Percentiles rank a stretch among this genome's conserved stretches.
phyloP scores from a whole-genome alignment of 1,140 invertebrate species.

The Diachasma alloeum region DNA sequence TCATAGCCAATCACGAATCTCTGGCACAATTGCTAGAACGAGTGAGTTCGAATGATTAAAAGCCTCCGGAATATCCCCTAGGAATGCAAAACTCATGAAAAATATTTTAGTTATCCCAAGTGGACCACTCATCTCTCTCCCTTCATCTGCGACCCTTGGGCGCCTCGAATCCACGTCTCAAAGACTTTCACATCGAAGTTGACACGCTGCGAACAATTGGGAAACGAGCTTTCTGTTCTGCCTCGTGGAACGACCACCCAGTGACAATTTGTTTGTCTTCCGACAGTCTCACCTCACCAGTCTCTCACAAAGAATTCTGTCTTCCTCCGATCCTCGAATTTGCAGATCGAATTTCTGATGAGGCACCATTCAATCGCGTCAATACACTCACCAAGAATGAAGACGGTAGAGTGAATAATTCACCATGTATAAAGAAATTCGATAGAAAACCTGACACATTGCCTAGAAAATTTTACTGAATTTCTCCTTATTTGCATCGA shows the following conservation, averaged over 20 bases:
- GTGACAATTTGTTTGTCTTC: constrained; percentile 77
- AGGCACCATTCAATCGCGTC: constrained; percentile 60
- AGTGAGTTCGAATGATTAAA: constrained; percentile 61
- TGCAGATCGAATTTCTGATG: constrained; percentile 75
- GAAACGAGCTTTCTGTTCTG: constrained; percentile 75
- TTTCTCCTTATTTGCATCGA: too few relatives aligned
- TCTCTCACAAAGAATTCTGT: constrained; percentile 65
- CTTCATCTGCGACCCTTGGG: constrained; percentile 74
- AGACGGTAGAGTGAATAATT: constrained; percentile 67
- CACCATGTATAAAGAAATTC: not conserved
- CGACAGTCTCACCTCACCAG: constrained; percentile 64
- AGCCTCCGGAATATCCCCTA: not conserved
- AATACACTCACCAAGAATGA: constrained; percentile 65
- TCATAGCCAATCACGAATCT: constrained; percentile 88
- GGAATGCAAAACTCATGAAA: not conserved
- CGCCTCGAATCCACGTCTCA: constrained; percentile 74
- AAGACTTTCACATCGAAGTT: constrained; percentile 73
- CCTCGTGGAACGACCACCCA: constrained; percentile 73
- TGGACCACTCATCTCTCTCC: constrained; percentile 74
- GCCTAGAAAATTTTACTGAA: too few relatives aligned
- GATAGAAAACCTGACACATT: too few relatives aligned
- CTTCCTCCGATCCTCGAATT: constrained; percentile 80
- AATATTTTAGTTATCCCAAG: constrained; percentile 59
- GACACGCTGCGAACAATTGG: constrained; percentile 70
- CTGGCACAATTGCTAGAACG: constrained; percentile 84